Percentiles rank a stretch among this genome's conserved stretches.
Evolutionary conservation across 2,888 invertebrate genomes (phyloP).

Genomic region (Agonopterix arenella): DNA sequence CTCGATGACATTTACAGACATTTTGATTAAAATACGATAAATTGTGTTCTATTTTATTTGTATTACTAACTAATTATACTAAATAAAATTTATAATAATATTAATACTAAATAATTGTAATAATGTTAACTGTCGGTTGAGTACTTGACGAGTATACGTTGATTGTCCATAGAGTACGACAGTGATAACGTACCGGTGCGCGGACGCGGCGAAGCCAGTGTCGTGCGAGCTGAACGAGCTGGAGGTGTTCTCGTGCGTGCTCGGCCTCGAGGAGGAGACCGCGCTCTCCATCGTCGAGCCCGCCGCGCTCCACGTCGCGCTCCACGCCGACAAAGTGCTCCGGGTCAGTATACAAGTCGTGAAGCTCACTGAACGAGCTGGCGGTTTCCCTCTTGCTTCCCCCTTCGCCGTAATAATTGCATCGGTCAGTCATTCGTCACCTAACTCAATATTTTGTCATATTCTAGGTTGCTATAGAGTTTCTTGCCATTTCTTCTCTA

Average conservation of each 20-base stretch:
- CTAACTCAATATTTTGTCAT: background rate
- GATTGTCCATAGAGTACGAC: constrained; percentile 84
- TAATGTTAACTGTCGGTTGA: too few species aligned
- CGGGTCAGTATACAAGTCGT: constrained; percentile 56
- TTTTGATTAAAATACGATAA: too few species aligned
- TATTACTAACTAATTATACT: too few species aligned
- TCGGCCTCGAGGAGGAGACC: constrained; percentile 94
- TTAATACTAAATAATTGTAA: too few species aligned
- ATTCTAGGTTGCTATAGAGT: too few species aligned
- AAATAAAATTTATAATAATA: too few species aligned
- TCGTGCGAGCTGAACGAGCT: constrained; percentile 92
- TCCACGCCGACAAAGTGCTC: constrained; percentile 71
- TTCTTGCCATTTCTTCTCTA: too few species aligned
- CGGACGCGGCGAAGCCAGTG: constrained; percentile 83
- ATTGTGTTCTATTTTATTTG: too few species aligned
- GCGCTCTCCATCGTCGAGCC: constrained; percentile 97
- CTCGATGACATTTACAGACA: too few species aligned
- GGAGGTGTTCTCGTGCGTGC: constrained; percentile 94
- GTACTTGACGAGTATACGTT: background rate
- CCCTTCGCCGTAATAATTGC: too few species aligned
- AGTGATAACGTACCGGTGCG: constrained; percentile 86
- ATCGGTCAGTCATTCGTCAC: background rate
- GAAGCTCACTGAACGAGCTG: too few species aligned
- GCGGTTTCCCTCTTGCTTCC: too few species aligned
- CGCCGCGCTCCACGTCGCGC: constrained; percentile 86